These are phyloP conservation scores for Tiphia femorata DNA, from an alignment of 2,888 invertebrate species.

Conservation along the genomic window DNA sequence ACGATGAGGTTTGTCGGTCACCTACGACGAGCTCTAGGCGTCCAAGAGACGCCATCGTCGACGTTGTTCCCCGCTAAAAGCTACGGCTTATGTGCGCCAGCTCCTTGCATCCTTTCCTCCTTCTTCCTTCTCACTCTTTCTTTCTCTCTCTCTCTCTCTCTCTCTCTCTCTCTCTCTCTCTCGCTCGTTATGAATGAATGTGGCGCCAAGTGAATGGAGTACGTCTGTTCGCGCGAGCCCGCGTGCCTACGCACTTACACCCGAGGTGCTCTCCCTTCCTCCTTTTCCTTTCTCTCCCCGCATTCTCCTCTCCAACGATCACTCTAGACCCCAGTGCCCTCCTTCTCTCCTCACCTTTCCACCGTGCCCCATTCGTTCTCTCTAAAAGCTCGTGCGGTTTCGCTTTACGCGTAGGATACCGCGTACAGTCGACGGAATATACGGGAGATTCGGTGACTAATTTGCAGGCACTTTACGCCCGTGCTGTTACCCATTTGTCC, in stretches of 20 bases:
- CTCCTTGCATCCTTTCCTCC: background rate
- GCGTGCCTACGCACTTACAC: conserved; percentile 44
- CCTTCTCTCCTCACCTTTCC: too few species aligned
- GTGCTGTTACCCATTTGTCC: conserved; percentile 40
- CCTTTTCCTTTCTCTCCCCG: conserved; percentile 5
- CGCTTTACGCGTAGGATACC: conserved; percentile 15
- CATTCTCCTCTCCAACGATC: too few species aligned
- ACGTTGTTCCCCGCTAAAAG: conserved; percentile 9
- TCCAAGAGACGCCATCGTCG: conserved; percentile 9
- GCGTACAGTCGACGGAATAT: conserved; percentile 2
- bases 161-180: too few species aligned
- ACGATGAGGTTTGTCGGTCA: background rate
- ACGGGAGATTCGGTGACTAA: conserved; percentile 51
- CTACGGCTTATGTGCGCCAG: background rate
- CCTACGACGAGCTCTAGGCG: conserved; percentile 4
- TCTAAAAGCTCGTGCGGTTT: too few species aligned
- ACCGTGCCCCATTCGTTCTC: too few species aligned
- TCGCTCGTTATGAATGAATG: conserved; percentile 66
- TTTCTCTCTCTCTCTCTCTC: too few species aligned
- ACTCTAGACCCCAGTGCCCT: too few species aligned
- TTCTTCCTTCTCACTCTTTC: conserved; percentile 14
- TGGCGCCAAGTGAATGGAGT: conserved; percentile 69
- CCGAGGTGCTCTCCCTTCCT: conserved; percentile 8
- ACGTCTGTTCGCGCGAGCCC: conserved; percentile 55
- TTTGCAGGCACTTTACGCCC: conserved; percentile 46